Evolutionary conservation across 2,113 vertebrate species (phyloP).

Genomic region (Sinocyclocheilus maitianheensis): DNA sequence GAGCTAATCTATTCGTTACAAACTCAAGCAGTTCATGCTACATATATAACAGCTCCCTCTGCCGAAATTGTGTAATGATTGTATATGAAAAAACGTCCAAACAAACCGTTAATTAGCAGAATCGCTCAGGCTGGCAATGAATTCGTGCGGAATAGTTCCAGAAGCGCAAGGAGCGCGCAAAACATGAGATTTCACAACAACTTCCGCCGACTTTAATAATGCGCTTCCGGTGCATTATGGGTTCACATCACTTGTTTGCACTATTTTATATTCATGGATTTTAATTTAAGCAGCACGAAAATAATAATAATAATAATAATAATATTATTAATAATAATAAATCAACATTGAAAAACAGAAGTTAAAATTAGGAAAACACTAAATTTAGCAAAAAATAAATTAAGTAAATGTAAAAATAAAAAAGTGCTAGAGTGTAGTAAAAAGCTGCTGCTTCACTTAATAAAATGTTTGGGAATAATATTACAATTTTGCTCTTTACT

Average conservation of each 20-base stretch:
- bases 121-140: too few species aligned
- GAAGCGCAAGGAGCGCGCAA: slow-evolving; percentile 40
- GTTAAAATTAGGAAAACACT: too few species aligned
- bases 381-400: background rate
- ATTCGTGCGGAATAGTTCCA: background rate
- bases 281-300: background rate
- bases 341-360: too few species aligned
- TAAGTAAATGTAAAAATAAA: background rate
- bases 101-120: background rate
- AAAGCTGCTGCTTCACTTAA: background rate
- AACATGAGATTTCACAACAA: slow-evolving; percentile 46
- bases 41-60: background rate
- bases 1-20: background rate
- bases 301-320: too few species aligned
- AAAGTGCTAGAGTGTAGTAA: background rate
- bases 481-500: background rate
- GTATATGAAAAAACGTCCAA: background rate
- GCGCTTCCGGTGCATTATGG: slow-evolving; percentile 47
- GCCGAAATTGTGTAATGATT: too few species aligned
- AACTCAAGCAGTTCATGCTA: background rate
- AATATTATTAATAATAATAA: too few species aligned
- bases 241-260: background rate
- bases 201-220: slow-evolving; percentile 21
- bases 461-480: background rate
- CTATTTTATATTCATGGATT: background rate